A percentile compares a stretch with the other conserved stretches of the same genome.
phyloP scores from a whole-genome alignment of 2,888 invertebrate species.

The Cosmia pyralina region DNA sequence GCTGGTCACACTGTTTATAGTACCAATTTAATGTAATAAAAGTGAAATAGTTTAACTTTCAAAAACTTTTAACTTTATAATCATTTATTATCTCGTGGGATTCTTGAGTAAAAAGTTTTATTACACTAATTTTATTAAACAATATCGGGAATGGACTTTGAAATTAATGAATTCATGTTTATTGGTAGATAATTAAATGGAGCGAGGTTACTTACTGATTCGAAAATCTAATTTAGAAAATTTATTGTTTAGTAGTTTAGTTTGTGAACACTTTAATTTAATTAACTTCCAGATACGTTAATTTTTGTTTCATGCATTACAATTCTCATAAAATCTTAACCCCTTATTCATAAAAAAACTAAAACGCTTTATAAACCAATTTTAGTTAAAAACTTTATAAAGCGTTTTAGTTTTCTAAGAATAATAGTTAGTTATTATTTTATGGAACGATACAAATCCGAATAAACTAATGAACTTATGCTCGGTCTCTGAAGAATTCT shows the following conservation, averaged over 20 bases:
- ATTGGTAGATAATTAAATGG: slow-evolving; percentile 43
- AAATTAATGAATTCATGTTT: slow-evolving; percentile 46
- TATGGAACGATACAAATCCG: neutral
- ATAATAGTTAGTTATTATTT: neutral
- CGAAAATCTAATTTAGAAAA: slow-evolving; percentile 14
- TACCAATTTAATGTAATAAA: slow-evolving; percentile 50
- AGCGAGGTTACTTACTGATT: slow-evolving; percentile 45
- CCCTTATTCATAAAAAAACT: no score
- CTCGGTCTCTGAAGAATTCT: no score
- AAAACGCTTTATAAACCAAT: no score
- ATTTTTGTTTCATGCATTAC: neutral
- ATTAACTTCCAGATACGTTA: slow-evolving; percentile 6
- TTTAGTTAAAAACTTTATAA: no score
- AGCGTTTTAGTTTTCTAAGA: no score
- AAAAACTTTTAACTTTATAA: neutral
- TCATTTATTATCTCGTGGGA: slow-evolving; percentile 42
- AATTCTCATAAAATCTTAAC: no score
- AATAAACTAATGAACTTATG: no score
- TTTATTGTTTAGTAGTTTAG: slow-evolving; percentile 22
- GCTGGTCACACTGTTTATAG: slow-evolving; percentile 43
- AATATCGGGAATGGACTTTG: slow-evolving; percentile 40
- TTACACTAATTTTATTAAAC: slow-evolving; percentile 27
- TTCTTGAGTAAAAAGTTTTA: slow-evolving; percentile 52
- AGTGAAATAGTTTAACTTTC: slow-evolving; percentile 31
- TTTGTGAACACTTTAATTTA: slow-evolving; percentile 25